A percentile compares a stretch with the other conserved stretches of the same genome.
Evolutionary conservation across 2,113 vertebrate genomes (phyloP).

Genomic region (Isichthys henryi): DNA sequence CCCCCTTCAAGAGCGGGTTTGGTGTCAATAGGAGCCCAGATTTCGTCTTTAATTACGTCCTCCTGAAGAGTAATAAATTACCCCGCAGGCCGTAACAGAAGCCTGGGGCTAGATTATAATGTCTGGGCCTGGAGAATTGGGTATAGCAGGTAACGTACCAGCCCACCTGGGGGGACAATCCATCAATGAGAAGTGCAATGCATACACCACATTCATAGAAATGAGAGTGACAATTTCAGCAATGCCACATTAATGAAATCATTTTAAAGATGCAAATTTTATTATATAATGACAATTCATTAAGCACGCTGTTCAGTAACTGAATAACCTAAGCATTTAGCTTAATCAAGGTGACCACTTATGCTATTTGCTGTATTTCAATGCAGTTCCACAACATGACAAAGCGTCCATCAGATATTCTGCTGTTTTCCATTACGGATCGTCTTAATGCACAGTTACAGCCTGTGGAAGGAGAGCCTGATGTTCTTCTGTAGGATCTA

Average conservation of each 20-base stretch:
- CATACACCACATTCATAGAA: background rate
- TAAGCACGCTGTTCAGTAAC: background rate
- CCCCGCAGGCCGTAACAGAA: background rate
- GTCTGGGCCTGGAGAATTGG: background rate
- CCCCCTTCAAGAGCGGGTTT: background rate
- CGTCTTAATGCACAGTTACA: background rate
- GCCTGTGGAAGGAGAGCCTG: background rate
- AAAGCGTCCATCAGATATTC: background rate
- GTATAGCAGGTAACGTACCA: background rate
- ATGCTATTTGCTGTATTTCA: background rate
- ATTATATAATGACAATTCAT: background rate
- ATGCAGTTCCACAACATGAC: background rate
- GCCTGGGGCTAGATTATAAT: background rate
- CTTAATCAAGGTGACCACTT: background rate
- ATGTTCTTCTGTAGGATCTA: background rate
- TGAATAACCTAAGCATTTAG: background rate
- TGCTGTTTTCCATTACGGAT: background rate
- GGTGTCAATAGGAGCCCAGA: slow-evolving; percentile 9
- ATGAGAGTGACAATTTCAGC: background rate
- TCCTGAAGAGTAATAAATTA: slow-evolving; percentile 19
- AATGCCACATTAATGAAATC: background rate
- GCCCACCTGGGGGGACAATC: background rate
- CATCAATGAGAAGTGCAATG: background rate
- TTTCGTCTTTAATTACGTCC: slow-evolving; percentile 6
- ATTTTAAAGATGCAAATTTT: background rate